phyloP scores from a whole-genome alignment of 1,140 invertebrate genomes.

The Cyclina sinensis region DNA sequence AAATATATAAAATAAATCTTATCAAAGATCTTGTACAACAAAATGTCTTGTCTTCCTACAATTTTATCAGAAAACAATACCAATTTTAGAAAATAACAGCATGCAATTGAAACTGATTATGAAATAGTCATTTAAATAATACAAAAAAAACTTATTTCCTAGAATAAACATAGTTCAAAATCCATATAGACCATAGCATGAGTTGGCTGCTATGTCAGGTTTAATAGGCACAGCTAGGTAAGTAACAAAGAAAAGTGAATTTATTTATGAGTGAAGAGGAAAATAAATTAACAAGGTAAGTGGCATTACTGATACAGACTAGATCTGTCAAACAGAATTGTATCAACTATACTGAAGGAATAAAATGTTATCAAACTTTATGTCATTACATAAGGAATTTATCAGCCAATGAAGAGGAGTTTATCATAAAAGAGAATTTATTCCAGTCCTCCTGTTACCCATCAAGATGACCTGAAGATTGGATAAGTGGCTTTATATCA shows the following conservation, averaged over 20 bases:
- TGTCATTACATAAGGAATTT: slow-evolving; percentile 53
- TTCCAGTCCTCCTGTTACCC: slow-evolving; percentile 21
- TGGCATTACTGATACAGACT: not conserved
- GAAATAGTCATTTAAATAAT: not conserved
- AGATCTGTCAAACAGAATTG: slow-evolving; percentile 18
- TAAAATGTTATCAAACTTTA: slow-evolving; percentile 19
- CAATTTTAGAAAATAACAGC: not conserved
- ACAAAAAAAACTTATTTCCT: not conserved
- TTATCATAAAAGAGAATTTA: slow-evolving; percentile 42
- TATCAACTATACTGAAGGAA: slow-evolving; percentile 35
- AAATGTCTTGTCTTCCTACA: not conserved
- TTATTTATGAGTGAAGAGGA: not conserved
- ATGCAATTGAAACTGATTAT: not conserved
- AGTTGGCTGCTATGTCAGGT: slow-evolving; percentile 3
- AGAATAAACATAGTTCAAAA: not conserved
- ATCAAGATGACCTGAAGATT: slow-evolving; percentile 49
- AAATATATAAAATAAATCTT: no score
- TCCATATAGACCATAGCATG: slow-evolving; percentile 10
- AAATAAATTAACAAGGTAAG: slow-evolving; percentile 32
- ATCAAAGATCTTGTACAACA: no score
- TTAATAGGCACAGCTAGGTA: no score
- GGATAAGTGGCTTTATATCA: not conserved
- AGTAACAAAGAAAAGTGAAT: slow-evolving; percentile 15
- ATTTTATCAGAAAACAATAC: not conserved
- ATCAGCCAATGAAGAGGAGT: not conserved